Conservation (phyloP, 2,113 vertebrate species). For the Nanorana parkeri region DNA sequence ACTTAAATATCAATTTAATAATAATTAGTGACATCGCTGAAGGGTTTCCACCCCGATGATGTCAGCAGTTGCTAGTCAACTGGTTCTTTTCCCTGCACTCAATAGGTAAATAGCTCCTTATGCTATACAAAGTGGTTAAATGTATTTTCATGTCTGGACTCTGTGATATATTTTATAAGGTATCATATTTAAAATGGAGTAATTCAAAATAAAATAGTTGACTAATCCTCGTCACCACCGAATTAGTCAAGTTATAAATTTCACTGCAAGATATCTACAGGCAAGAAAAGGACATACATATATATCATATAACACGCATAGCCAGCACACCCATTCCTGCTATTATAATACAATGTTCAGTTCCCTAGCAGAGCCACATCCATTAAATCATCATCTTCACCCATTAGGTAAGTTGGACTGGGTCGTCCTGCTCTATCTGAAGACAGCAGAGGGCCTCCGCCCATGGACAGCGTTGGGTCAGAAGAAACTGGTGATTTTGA, state of each 20-base stretch:
- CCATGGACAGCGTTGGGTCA: constrained; percentile 86
- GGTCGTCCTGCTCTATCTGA: constrained; percentile 86
- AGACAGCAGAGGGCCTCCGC: constrained; percentile 73
- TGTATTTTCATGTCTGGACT: not conserved
- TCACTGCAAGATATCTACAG: not conserved
- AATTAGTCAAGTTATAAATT: not conserved
- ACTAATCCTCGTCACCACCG: not conserved
- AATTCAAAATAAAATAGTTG: constrained; percentile 1
- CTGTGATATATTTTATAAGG: not conserved
- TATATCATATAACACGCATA: constrained; percentile 10
- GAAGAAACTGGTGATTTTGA: constrained; percentile 92
- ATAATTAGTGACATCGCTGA: too few species aligned
- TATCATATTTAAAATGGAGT: constrained; percentile 11
- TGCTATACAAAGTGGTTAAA: constrained; percentile 4
- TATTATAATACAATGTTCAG: constrained; percentile 60
- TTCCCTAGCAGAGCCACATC: constrained; percentile 94
- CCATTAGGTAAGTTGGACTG: constrained; percentile 90
- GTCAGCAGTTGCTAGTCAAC: too few species aligned
- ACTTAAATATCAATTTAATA: too few species aligned
- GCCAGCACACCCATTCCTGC: constrained; percentile 26
- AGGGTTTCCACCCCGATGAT: too few species aligned
- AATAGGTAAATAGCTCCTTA: too few species aligned
- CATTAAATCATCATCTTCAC: constrained; percentile 97
- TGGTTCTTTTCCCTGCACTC: too few species aligned
- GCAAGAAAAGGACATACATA: constrained; percentile 10